Evolutionary conservation across 37 sponge, comb jelly and placozoan species (phyloP).

Genomic region (Eunapius fragilis): DNA sequence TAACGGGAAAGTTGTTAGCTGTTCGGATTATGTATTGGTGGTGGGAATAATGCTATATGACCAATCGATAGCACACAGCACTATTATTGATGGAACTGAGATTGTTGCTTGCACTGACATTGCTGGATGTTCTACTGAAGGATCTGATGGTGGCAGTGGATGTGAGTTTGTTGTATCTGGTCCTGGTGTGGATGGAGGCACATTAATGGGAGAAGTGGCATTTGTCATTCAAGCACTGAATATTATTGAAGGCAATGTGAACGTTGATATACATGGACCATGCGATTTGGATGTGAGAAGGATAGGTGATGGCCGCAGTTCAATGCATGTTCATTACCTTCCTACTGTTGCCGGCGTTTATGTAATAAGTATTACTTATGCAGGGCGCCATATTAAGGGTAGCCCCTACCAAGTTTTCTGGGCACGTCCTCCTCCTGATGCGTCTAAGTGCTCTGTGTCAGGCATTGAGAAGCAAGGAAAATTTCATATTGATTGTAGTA

Average conservation of each 20-base stretch:
- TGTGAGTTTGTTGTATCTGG: neutral
- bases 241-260: slow-evolving; percentile 16
- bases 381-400: neutral
- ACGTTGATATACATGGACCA: slow-evolving; percentile 45
- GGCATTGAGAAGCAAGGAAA: slow-evolving; percentile 43
- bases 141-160: neutral
- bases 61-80: no score
- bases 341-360: slow-evolving; percentile 8
- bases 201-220: neutral
- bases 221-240: neutral
- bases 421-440: slow-evolving; percentile 65
- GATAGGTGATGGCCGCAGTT: neutral
- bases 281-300: slow-evolving; percentile 25
- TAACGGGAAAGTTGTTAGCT: slow-evolving; percentile 48
- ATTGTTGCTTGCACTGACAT: neutral
- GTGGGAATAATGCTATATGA: no score
- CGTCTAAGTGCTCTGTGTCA: slow-evolving; percentile 52
- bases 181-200: neutral
- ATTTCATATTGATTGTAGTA: slow-evolving; percentile 70
- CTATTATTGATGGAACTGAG: no score
- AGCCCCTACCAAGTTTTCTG: neutral
- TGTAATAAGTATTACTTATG: neutral
- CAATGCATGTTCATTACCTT: neutral
- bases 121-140: neutral
- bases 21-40: no score